phyloP scores from a whole-genome alignment of 2,888 invertebrate species.

The Myopa tessellatipennis region DNA sequence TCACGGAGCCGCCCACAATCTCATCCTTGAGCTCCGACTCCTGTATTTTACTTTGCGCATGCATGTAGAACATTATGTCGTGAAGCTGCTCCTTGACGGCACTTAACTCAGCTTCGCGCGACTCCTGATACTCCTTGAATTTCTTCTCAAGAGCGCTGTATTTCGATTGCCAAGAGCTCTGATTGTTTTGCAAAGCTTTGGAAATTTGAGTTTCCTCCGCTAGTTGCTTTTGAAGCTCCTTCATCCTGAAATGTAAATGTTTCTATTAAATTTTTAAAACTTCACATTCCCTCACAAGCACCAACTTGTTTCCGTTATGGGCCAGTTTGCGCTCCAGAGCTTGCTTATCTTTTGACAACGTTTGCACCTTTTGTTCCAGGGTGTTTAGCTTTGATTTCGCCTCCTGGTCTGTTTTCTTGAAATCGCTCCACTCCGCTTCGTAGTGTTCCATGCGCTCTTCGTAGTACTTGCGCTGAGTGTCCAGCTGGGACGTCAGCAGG shows the following conservation, averaged over 20 bases:
- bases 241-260: conserved; percentile 69
- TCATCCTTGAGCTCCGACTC: conserved; percentile 65
- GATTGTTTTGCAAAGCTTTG: conserved; percentile 80
- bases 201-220: conserved; percentile 89
- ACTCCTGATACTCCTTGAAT: conserved; percentile 70
- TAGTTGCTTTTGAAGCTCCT: conserved; percentile 77
- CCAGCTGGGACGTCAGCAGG: conserved; percentile 93
- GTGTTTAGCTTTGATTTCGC: conserved; percentile 69
- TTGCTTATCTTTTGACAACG: conserved; percentile 75
- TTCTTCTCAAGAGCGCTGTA: conserved; percentile 72
- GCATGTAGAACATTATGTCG: conserved; percentile 97
- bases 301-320: conserved; percentile 73
- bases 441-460: conserved; percentile 80
- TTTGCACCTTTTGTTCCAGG: conserved; percentile 70
- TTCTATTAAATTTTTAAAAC: not conserved
- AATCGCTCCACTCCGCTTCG: conserved; percentile 72
- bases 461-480: conserved; percentile 92
- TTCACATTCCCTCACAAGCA: not conserved
- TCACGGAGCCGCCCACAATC: conserved; percentile 62
- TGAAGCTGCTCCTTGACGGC: conserved; percentile 93
- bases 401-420: conserved; percentile 70
- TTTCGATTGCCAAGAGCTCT: conserved; percentile 78
- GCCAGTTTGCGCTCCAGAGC: conserved; percentile 78
- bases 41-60: conserved; percentile 76
- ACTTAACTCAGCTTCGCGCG: conserved; percentile 77